A percentile compares a stretch with the other conserved stretches of the same genome.
phyloP scores from a whole-genome alignment of 2,888 invertebrate species.

The Nemotelus nigrinus region DNA sequence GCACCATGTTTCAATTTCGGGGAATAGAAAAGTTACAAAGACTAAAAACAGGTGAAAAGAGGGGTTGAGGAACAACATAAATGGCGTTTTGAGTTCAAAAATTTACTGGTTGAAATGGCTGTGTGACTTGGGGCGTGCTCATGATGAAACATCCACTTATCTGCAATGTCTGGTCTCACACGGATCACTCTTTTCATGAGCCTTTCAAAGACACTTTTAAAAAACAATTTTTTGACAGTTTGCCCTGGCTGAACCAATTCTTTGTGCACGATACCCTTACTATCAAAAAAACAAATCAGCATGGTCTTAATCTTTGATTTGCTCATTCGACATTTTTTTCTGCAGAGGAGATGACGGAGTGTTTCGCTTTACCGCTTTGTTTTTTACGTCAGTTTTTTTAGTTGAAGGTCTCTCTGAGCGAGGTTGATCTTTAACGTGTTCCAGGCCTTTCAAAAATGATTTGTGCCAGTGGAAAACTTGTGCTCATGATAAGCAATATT shows the following conservation, averaged over 20 bases:
- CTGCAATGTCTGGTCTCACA: not conserved
- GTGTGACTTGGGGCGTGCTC: not conserved
- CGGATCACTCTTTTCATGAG: slow-evolving; percentile 1
- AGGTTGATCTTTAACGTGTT: not conserved
- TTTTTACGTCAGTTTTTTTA: not conserved
- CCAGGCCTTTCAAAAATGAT: slow-evolving; percentile 3
- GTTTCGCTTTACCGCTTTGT: too few species aligned
- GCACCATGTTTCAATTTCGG: too few species aligned
- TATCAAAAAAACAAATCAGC: too few species aligned
- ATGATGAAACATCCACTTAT: not conserved
- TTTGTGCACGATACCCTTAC: too few species aligned
- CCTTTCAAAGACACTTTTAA: not conserved
- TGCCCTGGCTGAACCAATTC: too few species aligned
- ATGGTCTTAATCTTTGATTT: too few species aligned
- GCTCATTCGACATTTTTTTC: too few species aligned
- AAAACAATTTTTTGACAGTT: too few species aligned
- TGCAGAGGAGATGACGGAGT: too few species aligned
- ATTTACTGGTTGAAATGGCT: not conserved
- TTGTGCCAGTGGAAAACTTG: not conserved
- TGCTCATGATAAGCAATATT: not conserved
- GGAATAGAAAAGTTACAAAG: too few species aligned
- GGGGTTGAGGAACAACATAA: too few species aligned
- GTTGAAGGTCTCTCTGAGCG: slow-evolving; percentile 12
- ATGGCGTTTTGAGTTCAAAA: not conserved
- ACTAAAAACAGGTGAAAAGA: too few species aligned